phyloP scores from a whole-genome alignment of 1,140 invertebrate species.

The Brachionus calyciflorus region DNA sequence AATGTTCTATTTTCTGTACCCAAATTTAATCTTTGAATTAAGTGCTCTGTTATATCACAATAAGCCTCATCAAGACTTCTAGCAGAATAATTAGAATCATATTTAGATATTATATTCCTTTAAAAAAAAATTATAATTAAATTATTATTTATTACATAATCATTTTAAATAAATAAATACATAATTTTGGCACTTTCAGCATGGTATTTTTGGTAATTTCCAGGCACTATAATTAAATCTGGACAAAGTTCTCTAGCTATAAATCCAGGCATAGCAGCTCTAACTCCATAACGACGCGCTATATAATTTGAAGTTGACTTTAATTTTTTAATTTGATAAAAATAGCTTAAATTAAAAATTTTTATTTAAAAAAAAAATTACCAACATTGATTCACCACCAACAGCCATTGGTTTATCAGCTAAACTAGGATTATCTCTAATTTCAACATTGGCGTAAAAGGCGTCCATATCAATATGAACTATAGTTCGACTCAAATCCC shows the following conservation, averaged over 20 bases:
- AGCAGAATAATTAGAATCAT: constrained; percentile 65
- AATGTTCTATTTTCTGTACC: constrained; percentile 51
- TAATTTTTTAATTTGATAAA: constrained; percentile 49
- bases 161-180: constrained; percentile 49
- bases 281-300: constrained; percentile 67
- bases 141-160: not conserved
- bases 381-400: constrained; percentile 66
- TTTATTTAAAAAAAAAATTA: constrained; percentile 48
- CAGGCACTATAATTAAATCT: constrained; percentile 64
- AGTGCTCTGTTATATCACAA: constrained; percentile 66
- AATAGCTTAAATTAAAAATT: not conserved
- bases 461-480: constrained; percentile 71
- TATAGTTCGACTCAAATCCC: constrained; percentile 63
- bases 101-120: constrained; percentile 62
- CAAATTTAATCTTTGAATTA: constrained; percentile 53
- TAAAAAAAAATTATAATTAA: not conserved
- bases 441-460: constrained; percentile 70
- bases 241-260: constrained; percentile 70
- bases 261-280: constrained; percentile 72
- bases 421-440: constrained; percentile 65
- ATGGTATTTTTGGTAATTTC: constrained; percentile 66
- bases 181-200: constrained; percentile 62
- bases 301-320: constrained; percentile 69
- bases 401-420: constrained; percentile 69
- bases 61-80: constrained; percentile 69